A percentile compares a stretch with the other conserved stretches of the same genome.
phyloP scores from a whole-genome alignment of 2,797 vertebrate species.

The Nannoperca obscura region DNA sequence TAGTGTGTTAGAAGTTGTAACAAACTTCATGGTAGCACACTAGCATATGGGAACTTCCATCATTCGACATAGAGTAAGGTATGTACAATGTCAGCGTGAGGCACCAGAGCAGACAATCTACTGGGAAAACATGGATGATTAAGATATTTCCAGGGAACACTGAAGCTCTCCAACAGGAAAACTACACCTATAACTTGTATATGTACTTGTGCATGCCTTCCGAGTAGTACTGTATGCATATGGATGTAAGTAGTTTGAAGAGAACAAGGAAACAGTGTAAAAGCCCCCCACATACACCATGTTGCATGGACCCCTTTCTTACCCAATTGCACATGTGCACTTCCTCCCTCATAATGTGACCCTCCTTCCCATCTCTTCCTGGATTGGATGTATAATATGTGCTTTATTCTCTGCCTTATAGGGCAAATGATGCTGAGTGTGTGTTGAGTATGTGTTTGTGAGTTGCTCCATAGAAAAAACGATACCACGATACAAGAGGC shows the following conservation, averaged over 20 bases:
- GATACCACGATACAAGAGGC: constrained; percentile 11
- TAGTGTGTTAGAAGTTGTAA: neutral
- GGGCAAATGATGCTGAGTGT: constrained; percentile 53
- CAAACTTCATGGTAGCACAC: neutral
- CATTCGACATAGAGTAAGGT: neutral
- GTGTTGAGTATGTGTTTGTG: constrained; percentile 35
- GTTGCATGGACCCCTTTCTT: neutral
- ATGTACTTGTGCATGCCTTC: neutral
- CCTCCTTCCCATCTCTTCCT: constrained; percentile 37
- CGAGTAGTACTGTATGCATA: neutral
- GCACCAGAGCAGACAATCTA: neutral
- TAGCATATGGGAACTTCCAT: neutral
- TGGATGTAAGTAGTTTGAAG: neutral
- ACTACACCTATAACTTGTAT: neutral
- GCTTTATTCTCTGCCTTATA: constrained; percentile 53
- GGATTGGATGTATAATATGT: constrained; percentile 43
- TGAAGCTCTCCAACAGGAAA: constrained; percentile 1
- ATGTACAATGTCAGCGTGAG: neutral
- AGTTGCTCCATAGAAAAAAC: constrained; percentile 41
- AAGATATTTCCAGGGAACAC: neutral
- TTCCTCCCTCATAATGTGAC: constrained; percentile 45
- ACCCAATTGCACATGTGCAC: constrained; percentile 13
- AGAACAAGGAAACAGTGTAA: constrained; percentile 7
- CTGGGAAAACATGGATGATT: neutral
- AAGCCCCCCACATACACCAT: constrained; percentile 1